Conservation (phyloP, 2,888 invertebrate species). For the Volucella zonaria region DNA sequence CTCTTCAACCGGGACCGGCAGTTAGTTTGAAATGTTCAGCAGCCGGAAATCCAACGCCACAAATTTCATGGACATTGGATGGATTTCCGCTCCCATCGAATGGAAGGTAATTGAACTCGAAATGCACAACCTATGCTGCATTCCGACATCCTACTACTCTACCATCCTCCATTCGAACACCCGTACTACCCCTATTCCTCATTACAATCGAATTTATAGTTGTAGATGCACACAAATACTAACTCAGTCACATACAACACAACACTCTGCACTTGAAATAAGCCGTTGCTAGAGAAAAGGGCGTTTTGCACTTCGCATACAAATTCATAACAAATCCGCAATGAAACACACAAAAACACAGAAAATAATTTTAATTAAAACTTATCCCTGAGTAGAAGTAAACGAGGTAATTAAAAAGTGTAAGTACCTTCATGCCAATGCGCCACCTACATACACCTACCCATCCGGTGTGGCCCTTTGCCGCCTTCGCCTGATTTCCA, state of each 20-base stretch:
- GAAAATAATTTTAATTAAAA: conserved; percentile 82
- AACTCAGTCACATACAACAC: conserved; percentile 5
- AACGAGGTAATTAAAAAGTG: conserved; percentile 77
- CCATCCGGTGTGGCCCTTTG: background rate
- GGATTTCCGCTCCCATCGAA: conserved; percentile 88
- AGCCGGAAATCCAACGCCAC: conserved; percentile 90
- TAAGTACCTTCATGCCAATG: conserved; percentile 74
- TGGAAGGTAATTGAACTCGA: conserved; percentile 83
- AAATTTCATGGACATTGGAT: conserved; percentile 90
- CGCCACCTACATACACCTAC: background rate
- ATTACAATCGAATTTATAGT: conserved; percentile 70
- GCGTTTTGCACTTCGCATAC: conserved; percentile 57
- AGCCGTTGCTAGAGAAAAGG: conserved; percentile 29
- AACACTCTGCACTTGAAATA: conserved; percentile 13
- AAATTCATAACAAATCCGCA: conserved; percentile 74
- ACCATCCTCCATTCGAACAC: background rate
- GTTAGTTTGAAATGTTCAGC: conserved; percentile 91
- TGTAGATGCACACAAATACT: conserved; percentile 45
- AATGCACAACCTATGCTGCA: conserved; percentile 70
- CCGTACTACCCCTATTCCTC: conserved; percentile 19
- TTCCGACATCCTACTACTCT: background rate
- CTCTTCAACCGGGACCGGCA: conserved; percentile 89
- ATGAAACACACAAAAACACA: conserved; percentile 69
- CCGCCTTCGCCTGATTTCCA: no score
- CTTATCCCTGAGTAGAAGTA: conserved; percentile 77